Evolutionary conservation across 2,113 vertebrate genomes (phyloP).

Genomic region (Crotalus tigris): DNA sequence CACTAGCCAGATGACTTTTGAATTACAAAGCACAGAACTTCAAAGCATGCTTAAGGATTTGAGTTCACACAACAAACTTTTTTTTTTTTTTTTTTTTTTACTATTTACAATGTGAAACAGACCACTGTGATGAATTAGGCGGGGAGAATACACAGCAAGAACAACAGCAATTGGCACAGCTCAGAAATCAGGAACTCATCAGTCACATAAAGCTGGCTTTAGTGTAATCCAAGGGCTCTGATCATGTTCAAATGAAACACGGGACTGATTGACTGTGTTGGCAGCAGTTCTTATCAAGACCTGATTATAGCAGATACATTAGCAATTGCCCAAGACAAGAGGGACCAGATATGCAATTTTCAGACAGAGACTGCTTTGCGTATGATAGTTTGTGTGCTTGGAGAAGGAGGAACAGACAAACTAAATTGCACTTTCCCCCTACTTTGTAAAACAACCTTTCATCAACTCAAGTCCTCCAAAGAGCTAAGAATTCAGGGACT

Average conservation of each 20-base stretch:
- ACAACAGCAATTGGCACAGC: slow-evolving; percentile 61
- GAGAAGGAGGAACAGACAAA: not conserved
- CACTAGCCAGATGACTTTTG: slow-evolving; percentile 58
- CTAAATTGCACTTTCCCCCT: not conserved
- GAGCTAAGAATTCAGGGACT: not conserved
- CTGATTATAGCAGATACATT: slow-evolving; percentile 46
- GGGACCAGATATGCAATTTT: slow-evolving; percentile 31
- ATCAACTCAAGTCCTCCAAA: not conserved
- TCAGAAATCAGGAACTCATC: slow-evolving; percentile 84
- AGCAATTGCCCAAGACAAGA: slow-evolving; percentile 32
- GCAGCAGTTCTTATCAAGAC: slow-evolving; percentile 52
- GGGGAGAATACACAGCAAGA: slow-evolving; percentile 62
- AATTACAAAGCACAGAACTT: slow-evolving; percentile 67
- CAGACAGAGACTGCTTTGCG: slow-evolving; percentile 30
- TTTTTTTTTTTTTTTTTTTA: slow-evolving; percentile 41
- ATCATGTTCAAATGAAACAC: slow-evolving; percentile 81
- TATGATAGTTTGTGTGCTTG: not conserved
- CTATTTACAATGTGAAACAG: slow-evolving; percentile 58
- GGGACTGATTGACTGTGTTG: slow-evolving; percentile 60
- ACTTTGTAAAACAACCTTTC: not conserved
- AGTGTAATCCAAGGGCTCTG: slow-evolving; percentile 74
- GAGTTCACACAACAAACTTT: slow-evolving; percentile 55
- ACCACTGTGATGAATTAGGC: slow-evolving; percentile 58
- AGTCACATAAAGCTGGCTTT: slow-evolving; percentile 83
- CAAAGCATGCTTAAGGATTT: slow-evolving; percentile 63